Conservation (phyloP, 2,797 vertebrate species). For the Tapera naevia region DNA sequence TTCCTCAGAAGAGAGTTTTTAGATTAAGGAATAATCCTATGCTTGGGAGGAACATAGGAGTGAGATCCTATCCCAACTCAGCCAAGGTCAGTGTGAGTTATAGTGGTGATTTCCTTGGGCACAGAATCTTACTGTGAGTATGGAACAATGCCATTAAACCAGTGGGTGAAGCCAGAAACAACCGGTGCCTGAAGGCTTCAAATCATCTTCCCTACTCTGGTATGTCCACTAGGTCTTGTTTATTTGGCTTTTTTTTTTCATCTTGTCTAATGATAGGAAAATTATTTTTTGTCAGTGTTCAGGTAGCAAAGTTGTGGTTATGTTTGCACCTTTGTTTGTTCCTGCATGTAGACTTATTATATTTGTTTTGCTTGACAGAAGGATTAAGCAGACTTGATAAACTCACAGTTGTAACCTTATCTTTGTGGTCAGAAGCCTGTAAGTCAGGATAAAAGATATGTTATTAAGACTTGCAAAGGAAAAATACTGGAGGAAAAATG, state of each 20-base stretch:
- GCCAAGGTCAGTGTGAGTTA: neutral
- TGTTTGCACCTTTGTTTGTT: neutral
- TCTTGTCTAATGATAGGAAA: neutral
- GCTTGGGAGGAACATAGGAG: neutral
- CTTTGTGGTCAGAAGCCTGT: neutral
- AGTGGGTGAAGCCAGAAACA: neutral
- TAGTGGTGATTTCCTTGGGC: neutral
- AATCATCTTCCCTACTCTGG: neutral
- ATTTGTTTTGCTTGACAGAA: neutral
- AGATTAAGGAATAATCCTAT: neutral
- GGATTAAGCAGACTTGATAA: neutral
- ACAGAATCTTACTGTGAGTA: neutral
- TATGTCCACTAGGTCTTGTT: neutral
- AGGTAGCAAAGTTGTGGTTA: neutral
- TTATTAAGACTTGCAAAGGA: neutral
- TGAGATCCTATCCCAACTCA: neutral
- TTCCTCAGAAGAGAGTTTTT: neutral
- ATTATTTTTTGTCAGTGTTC: neutral
- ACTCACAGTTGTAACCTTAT: neutral
- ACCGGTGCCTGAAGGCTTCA: neutral
- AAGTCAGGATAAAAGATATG: neutral
- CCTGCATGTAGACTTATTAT: neutral
- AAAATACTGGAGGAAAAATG: neutral
- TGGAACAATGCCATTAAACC: neutral
- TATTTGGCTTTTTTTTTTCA: neutral